Evolutionary conservation across 1,140 invertebrate species (phyloP), one percentile per base, ranked within the genome.

Genomic region (Apis florea): DNA sequence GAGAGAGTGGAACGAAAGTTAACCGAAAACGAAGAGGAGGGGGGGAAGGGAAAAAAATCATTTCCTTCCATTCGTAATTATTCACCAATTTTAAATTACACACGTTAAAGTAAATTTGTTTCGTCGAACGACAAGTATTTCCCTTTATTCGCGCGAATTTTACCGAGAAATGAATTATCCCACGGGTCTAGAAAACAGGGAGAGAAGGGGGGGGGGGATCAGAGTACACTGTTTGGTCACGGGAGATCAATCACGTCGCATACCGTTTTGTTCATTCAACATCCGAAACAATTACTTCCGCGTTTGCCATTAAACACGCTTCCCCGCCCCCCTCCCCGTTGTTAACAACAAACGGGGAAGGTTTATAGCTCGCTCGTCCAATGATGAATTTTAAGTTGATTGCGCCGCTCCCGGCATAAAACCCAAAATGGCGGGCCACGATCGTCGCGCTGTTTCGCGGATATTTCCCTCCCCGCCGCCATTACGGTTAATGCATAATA

Each of bases 401-500:
- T 51, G 31, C 31, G 6, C 31, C 31, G 72, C 19, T n/a, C n/a
- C n/a, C 47, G 47, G 15, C n/a, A n/a, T 24, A 24, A 74, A 63
- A 61, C n/a, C 21, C 17, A 61, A 61, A 74, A 40, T 40, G 31
- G 31, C 26, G 58, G 58, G n/a, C n/a, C n/a, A 49, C 72, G 72
- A 61, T 74, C 40, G 58, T 51, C 24, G 4, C 72, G 58, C 51
- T 61, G 47, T 74, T 61, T 74, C 54, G 19, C n/a, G 58, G 58
- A 74, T 74, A 74, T 61, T 74, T 40, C 31, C 21, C 58, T n/a
- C n/a, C n/a, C n/a, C n/a, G n/a, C 8, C 12, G 72, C 24, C 17
- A 51, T 74, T 49, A 74, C 58, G 72, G n/a, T 4, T 74, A 74
- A 74, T 51, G 58, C 72, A 74, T 74, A 74, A 74, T 74, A 74